Evolutionary conservation across 2,888 invertebrate species (phyloP), one percentile per base, ranked within the genome.

Genomic region (Drosophila peninsularis): DNA sequence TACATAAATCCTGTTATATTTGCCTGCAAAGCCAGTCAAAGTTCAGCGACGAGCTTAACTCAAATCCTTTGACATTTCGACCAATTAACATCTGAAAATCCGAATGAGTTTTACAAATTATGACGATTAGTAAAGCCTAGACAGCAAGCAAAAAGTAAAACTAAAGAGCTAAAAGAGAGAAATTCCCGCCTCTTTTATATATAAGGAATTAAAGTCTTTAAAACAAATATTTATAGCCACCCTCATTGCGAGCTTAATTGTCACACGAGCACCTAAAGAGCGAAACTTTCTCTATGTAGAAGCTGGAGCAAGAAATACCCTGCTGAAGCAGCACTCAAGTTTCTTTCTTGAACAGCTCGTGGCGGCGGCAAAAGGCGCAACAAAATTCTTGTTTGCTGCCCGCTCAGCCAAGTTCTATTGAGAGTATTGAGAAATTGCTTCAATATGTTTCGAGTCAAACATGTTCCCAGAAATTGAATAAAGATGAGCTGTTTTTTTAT

Each of bases 1-100:
- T 10, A 24, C 60, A 63, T 65, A 34, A 49, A 41, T 47, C 30
- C 58, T 47, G 24, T 53, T 39, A 62, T 27, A 21, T 64, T 27
- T 41, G 11, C 13, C 13, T 13, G 9, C 19, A 27, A 45, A 45
- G 30, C 62, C 19, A 30, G 54, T 14, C 14, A 21, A 19, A 49
- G 37, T 62, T 50, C 36, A 27, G 24, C 30, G 30, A 21, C 57
- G 57, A 36, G 9, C 10, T 27, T 44, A 36, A 5, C 1, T 11
- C 14, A 21, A 39, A 54, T 45, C 45, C 45, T 53, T 63, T 63
- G 63, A 42, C 42, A 27, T 61, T 34, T 49, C 17, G 9, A 11
- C 14, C 60, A 49, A 62, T 42, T 61, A 61, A 42, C 21, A 27
- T n/a, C 37, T 6, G 37, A 27, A 41, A 44, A 24, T 34, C 10